Base-by-base conservation (phyloP, 2,797 vertebrate species). In the Limnodromus scolopaceus region DNA sequence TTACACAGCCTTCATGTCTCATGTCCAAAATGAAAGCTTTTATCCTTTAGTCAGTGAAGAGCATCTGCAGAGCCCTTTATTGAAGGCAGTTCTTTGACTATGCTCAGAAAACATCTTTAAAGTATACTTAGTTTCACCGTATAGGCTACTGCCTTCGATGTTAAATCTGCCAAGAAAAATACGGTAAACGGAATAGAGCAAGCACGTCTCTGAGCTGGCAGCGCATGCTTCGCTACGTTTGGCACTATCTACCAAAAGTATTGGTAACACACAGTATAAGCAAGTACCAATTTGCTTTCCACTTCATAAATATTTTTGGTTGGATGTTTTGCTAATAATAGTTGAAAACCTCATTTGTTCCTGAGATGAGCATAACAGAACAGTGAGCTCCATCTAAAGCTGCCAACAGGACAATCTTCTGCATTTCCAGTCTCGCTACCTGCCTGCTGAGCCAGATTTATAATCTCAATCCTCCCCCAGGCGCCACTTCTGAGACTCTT, bases 401-500 rank as follows among this genome's bases (percentile, higher is more conserved):
- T 85, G 96, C 90, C 81, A 61, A 18, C 3, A 14, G 86, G 95
- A 86, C 45, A 30, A 11, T 15, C 63, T 53, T 78, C 66, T 94
- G 65, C 22, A 30, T 38, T 57, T 74, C 84, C 78, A 69, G 41
- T 80, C 72, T 76, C 55, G 9, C 60, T 36, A 76, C 51, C 77
- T 51, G 69, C 41, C 45, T 43, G 32, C 41, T 83, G 84, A 78
- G 45, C 5, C 77, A 16, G 13, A 71, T 66, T 27, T n/a, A 72
- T 43, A 27, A 27, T 7, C 10, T 98, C 97, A 99, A 43, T 99
- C 99, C 43, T 99, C 99, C 34, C 98, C 99, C 10, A 98, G 98
- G 90, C 99, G 98, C 99, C 99, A 99, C 75, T 99, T 99, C 97
- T 99, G 99, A 15, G 99, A 99, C 87, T 99, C 99, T 77, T 99